These are phyloP conservation scores for Augochlorella aurata DNA, from an alignment of 2,888 invertebrate species.

Conservation along the genomic window DNA sequence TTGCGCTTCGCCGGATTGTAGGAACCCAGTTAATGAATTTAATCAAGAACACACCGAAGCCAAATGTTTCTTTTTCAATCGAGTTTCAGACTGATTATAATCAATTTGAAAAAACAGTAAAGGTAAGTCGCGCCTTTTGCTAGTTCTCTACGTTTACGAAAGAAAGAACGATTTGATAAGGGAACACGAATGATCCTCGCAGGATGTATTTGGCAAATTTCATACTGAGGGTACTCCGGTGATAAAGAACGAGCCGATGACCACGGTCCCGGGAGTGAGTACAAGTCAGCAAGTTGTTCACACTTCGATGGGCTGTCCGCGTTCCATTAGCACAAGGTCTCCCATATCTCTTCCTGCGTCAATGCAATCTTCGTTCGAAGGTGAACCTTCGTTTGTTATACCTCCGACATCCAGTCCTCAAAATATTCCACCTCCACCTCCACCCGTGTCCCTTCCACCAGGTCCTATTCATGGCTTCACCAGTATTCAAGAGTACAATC, in stretches of 20 bases:
- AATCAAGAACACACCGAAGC: constrained; percentile 91
- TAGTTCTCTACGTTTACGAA: background rate
- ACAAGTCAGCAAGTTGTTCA: constrained; percentile 82
- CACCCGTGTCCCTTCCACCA: constrained; percentile 75
- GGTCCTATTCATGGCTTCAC: constrained; percentile 84
- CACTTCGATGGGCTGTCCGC: constrained; percentile 84
- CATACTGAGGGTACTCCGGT: constrained; percentile 84
- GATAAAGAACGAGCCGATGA: constrained; percentile 82
- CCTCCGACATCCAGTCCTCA: constrained; percentile 80
- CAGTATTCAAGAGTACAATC: constrained; percentile 93
- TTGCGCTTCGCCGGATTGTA: constrained; percentile 91
- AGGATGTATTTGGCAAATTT: constrained; percentile 89
- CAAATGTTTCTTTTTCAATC: constrained; percentile 90
- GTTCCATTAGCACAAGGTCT: constrained; percentile 87
- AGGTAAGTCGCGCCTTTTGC: constrained; percentile 71
- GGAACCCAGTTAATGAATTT: constrained; percentile 90
- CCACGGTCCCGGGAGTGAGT: constrained; percentile 81
- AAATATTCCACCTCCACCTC: constrained; percentile 80
- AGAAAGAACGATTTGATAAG: background rate
- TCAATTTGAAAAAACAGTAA: constrained; percentile 88
- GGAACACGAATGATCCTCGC: constrained; percentile 60
- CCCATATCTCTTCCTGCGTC: constrained; percentile 87
- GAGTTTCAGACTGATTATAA: constrained; percentile 92
- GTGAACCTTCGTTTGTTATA: constrained; percentile 85
- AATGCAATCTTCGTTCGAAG: constrained; percentile 90